These are phyloP conservation scores for Phalanger gymnotis DNA, from an alignment of 2,797 vertebrate species.

Conservation along the genomic window DNA sequence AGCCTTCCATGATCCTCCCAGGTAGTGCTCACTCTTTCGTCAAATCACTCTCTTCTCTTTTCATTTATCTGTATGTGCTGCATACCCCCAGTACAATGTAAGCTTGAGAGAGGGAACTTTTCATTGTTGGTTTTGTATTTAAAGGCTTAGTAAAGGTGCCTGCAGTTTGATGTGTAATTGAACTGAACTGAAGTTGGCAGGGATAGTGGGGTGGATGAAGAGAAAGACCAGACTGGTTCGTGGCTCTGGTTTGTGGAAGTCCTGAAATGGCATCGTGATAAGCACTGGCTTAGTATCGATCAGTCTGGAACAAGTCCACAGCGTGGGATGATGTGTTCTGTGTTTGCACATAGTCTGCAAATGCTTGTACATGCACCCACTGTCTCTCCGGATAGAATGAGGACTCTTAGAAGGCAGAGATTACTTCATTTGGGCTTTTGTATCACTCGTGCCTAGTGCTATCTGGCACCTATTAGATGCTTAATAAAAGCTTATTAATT, in stretches of 20 bases:
- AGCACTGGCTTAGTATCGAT: not conserved
- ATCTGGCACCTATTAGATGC: not conserved
- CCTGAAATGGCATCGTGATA: not conserved
- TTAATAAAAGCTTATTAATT: not conserved
- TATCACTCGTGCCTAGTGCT: not conserved
- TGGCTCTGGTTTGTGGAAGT: not conserved
- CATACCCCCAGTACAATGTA: not conserved
- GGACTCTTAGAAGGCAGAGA: not conserved
- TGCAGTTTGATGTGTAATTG: not conserved
- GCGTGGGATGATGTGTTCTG: not conserved
- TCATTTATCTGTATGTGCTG: not conserved
- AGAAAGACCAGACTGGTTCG: not conserved
- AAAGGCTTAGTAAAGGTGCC: not conserved
- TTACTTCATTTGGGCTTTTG: not conserved
- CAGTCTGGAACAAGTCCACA: not conserved
- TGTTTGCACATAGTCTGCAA: not conserved
- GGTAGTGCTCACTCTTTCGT: not conserved
- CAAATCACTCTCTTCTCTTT: not conserved
- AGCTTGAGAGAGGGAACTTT: not conserved
- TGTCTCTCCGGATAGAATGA: not conserved
- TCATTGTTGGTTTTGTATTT: not conserved
- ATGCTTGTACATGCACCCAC: not conserved
- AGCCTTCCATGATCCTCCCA: not conserved
- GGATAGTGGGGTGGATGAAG: not conserved
- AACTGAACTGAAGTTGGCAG: not conserved